Evolutionary conservation across 2,797 vertebrate species (phyloP), one percentile per base, ranked within the genome.

Genomic region (Tokudaia tokunoshimensis): DNA sequence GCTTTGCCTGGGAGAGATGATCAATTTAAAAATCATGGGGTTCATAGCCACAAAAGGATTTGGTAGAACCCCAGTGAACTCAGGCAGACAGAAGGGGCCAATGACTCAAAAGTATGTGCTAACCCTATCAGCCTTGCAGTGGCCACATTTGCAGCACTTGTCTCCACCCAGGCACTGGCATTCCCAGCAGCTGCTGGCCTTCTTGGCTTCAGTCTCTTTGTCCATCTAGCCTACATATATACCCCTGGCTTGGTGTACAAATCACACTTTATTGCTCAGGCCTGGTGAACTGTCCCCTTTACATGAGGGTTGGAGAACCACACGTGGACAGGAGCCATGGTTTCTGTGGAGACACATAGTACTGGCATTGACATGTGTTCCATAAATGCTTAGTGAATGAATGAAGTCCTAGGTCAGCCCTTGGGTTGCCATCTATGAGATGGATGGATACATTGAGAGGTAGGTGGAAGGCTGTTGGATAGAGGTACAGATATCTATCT

Each of bases 101-200:
- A 57, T 72, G 75, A 87, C n/a, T 41, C 17, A 26, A 52, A 17
- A 22, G 63, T 76, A 4, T 63, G 44, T 10, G 7, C 0, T 41
- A 74, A 85, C 70, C 47, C 44, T 55, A 57, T 44, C 78, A 78
- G 34, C 34, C 8, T 31, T 24, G 3, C 17, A 3, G 14, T 22
- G 34, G 52, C 52, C 3, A 67, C 50, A 24, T 1, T 1, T 5
- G 10, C 22, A 57, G 34, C 29, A 11, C 37, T 44, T 57, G 20
- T n/a, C 11, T 15, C 14, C 1, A 20, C 26, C 15, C 17, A 9
- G 20, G 13, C 29, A 26, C 22, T 34, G 0, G 1, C 34, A 24
- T 15, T 47, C n/a, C 44, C 5, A 22, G n/a, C 6, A 24, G 22
- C 7, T 29, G 2, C 59, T 37, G 41, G 74, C 50, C 70, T 61